Evolutionary conservation across 2,797 vertebrate species (phyloP), one percentile per base, ranked within the genome.

Genomic region (Channa striata): DNA sequence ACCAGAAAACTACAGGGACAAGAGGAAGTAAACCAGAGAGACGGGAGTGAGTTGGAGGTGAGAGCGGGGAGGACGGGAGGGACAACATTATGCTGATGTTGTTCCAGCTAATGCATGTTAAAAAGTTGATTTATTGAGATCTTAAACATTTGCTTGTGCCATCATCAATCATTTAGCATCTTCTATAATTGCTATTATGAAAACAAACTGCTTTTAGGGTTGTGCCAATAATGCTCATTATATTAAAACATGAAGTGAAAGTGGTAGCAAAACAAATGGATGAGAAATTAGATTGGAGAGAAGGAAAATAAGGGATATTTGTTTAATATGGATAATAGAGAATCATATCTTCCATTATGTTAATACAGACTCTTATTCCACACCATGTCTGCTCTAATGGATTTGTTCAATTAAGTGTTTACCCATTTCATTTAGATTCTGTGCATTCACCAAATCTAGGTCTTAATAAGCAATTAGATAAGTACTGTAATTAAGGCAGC

Each of bases 1-100:
- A 10, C 97, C 98, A 0, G 95, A 94, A 69, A 96, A 99, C 98
- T 99, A 50, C 14, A 37, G 25, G 39, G 48, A 43, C 21, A 9
- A 33, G 25, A 59, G 57, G 16, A 48, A 13, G 51, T 2, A 33
- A 25, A 17, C 11, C 25, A 30, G 43, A 44, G 14, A 36, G 33
- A 13, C 43, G 33, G 21, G 40, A 37, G 23, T 1, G 44, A 19
- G 10, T n/a, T 11, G n/a, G 19, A 49, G 33, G 25, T 3, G 48
- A 63, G 0, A 11, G 50, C 2, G 30, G 34, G 56, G 57, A 40
- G 43, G 47, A 60, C 6, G 43, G 52, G 54, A 58, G 59, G 49
- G 43, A 49, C 25, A 69, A 50, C 37, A 64, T 83, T 62, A 87
- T 11, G 64, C 23, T 23, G 49, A 76, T 64, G 36, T 40, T 53